Percentiles rank a stretch among this genome's conserved stretches.
These are phyloP conservation scores for Bagarius yarrelli DNA, from an alignment of 2,113 vertebrate species.

Conservation along the genomic window DNA sequence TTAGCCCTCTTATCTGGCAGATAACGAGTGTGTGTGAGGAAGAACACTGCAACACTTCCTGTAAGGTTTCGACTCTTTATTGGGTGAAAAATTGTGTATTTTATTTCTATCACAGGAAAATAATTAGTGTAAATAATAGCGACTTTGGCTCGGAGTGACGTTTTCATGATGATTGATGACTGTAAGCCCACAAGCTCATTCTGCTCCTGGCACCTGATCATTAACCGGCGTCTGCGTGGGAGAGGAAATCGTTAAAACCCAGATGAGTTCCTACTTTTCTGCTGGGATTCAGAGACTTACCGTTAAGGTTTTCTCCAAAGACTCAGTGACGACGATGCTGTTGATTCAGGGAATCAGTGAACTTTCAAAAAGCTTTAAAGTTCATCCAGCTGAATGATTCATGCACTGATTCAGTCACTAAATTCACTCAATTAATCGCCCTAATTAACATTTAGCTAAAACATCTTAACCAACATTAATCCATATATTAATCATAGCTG, in stretches of 20 bases:
- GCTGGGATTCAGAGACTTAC: not conserved
- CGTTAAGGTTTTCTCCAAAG: not conserved
- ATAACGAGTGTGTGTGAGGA: conserved; percentile 32
- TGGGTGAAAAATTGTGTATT: not conserved
- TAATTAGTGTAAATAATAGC: conserved; percentile 29
- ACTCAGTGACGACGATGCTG: not conserved
- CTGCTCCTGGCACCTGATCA: conserved; percentile 34
- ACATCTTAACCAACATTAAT: too few relatives aligned
- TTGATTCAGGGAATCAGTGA: not conserved
- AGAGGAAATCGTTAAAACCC: not conserved
- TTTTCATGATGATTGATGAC: conserved; percentile 19
- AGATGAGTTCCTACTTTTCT: not conserved
- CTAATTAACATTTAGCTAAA: not conserved
- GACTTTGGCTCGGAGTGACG: not conserved
- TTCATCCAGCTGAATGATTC: not conserved
- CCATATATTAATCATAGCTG: not conserved
- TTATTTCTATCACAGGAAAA: conserved; percentile 20
- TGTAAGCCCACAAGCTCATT: not conserved
- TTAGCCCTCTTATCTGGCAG: conserved; percentile 43
- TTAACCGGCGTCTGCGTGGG: conserved; percentile 16
- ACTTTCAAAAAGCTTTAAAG: not conserved
- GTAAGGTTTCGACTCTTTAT: conserved; percentile 41
- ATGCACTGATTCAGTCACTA: not conserved
- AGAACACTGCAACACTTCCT: conserved; percentile 2
- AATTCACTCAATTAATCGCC: not conserved